phyloP scores from a whole-genome alignment of 53 echinoderm and acorn worm species.

The Echinarachnius parma region DNA sequence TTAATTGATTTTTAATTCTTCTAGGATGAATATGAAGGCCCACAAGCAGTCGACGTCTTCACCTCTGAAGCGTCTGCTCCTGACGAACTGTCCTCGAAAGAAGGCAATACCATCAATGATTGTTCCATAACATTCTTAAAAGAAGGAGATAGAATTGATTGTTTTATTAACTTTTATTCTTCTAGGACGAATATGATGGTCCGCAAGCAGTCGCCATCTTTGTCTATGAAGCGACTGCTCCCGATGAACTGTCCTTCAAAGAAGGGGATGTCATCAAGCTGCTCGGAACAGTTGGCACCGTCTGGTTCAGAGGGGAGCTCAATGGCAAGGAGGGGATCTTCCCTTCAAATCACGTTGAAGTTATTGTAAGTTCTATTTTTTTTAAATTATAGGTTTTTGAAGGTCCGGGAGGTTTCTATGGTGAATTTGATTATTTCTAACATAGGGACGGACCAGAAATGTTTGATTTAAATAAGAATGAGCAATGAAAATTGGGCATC shows the following conservation, averaged over 20 bases:
- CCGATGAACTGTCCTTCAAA: constrained; percentile 55
- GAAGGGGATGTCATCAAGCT: constrained; percentile 66
- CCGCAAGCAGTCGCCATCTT: constrained; percentile 55
- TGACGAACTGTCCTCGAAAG: constrained; percentile 57
- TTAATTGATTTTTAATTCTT: too few species aligned
- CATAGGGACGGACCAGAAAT: too few species aligned
- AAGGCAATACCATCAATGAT: constrained; percentile 63
- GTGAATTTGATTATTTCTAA: too few species aligned
- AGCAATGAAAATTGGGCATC: too few species aligned
- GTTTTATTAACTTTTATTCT: too few species aligned
- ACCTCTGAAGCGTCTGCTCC: constrained; percentile 48
- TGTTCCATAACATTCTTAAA: too few species aligned
- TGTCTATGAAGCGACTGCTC: constrained; percentile 43
- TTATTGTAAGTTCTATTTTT: constrained; percentile 85
- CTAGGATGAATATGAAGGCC: constrained; percentile 40
- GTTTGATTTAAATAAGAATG: too few species aligned
- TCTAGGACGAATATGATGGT: constrained; percentile 18
- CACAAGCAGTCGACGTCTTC: constrained; percentile 58
- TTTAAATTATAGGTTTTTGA: too few species aligned
- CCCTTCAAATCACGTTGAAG: constrained; percentile 70
- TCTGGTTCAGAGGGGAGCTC: constrained; percentile 76
- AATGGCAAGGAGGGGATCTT: constrained; percentile 72
- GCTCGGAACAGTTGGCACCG: constrained; percentile 57
- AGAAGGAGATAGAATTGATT: too few species aligned
- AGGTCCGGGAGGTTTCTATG: too few species aligned